These are phyloP conservation scores for Philopotamus ludificatus DNA, from an alignment of 1,140 invertebrate genomes.

Conservation along the genomic window DNA sequence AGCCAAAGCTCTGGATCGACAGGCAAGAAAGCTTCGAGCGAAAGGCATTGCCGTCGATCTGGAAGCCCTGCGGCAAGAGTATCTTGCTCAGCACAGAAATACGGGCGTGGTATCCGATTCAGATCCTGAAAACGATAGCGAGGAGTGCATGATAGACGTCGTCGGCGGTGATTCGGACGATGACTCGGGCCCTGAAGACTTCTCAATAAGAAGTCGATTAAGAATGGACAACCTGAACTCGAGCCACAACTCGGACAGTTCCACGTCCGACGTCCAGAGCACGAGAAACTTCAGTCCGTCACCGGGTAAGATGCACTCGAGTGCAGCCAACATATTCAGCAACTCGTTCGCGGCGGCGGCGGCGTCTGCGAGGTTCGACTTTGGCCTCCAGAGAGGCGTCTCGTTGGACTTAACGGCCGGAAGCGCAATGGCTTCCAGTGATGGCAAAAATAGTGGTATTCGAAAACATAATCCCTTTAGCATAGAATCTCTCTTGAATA, in stretches of 20 bases:
- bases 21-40: constrained; percentile 84
- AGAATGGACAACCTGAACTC: constrained; percentile 56
- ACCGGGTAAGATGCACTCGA: constrained; percentile 53
- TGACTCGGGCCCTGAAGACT: constrained; percentile 60
- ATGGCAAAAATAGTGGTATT: constrained; percentile 46
- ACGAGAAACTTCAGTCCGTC: constrained; percentile 57
- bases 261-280: constrained; percentile 53
- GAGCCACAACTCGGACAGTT: constrained; percentile 60
- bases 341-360: constrained; percentile 42
- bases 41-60: constrained; percentile 87
- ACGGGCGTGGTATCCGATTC: constrained; percentile 66
- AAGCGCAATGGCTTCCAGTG: constrained; percentile 48
- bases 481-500: constrained; percentile 79
- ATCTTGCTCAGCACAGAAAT: constrained; percentile 66
- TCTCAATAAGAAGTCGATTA: constrained; percentile 50
- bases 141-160: constrained; percentile 70
- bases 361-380: constrained; percentile 49
- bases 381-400: constrained; percentile 50
- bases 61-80: constrained; percentile 82
- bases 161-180: constrained; percentile 67
- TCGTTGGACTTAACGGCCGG: constrained; percentile 53
- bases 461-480: constrained; percentile 73
- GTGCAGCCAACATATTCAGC: constrained; percentile 58
- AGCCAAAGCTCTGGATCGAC: constrained; percentile 88
- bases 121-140: constrained; percentile 70